Evolutionary conservation across 2,888 invertebrate genomes (phyloP).

Genomic region (Drosophila neotestacea): DNA sequence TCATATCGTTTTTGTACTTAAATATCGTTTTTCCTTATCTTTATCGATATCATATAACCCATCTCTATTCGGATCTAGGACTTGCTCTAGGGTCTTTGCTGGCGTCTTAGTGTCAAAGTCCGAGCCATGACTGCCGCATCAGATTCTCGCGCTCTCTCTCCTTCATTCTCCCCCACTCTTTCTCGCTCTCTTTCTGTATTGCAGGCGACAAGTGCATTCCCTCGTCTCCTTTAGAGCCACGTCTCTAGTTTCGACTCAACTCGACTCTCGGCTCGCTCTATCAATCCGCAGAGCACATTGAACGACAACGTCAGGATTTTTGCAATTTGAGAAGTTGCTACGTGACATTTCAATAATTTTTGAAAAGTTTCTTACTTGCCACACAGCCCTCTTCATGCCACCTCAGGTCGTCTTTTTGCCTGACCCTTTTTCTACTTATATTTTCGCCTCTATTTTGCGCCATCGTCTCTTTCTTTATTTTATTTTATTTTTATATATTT

Average conservation of each 20-base stretch:
- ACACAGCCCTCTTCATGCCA: neutral
- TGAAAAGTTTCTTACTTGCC: slow-evolving; percentile 81
- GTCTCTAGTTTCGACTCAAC: slow-evolving; percentile 32
- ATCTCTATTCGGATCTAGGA: slow-evolving; percentile 22
- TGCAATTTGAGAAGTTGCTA: slow-evolving; percentile 85
- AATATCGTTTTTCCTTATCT: too few relatives aligned
- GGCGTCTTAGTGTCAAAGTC: slow-evolving; percentile 81
- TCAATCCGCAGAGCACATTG: slow-evolving; percentile 84
- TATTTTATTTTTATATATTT: slow-evolving; percentile 68
- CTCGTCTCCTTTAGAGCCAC: slow-evolving; percentile 29
- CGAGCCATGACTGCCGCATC: slow-evolving; percentile 36
- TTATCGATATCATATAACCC: too few relatives aligned
- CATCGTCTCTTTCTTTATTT: slow-evolving; percentile 42
- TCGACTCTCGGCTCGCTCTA: slow-evolving; percentile 74
- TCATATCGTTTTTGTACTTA: too few relatives aligned
- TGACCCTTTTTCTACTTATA: slow-evolving; percentile 24
- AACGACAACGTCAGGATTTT: slow-evolving; percentile 85
- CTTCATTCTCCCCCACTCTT: neutral
- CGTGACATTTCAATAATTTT: slow-evolving; percentile 85
- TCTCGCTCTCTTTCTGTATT: slow-evolving; percentile 13
- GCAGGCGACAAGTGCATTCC: slow-evolving; percentile 63
- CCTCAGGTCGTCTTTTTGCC: neutral
- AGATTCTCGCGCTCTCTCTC: neutral
- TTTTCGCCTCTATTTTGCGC: slow-evolving; percentile 51
- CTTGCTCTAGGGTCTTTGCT: slow-evolving; percentile 32